Evolutionary conservation across 2,888 invertebrate genomes (phyloP).

Genomic region (Phyllotreta cruciferae): DNA sequence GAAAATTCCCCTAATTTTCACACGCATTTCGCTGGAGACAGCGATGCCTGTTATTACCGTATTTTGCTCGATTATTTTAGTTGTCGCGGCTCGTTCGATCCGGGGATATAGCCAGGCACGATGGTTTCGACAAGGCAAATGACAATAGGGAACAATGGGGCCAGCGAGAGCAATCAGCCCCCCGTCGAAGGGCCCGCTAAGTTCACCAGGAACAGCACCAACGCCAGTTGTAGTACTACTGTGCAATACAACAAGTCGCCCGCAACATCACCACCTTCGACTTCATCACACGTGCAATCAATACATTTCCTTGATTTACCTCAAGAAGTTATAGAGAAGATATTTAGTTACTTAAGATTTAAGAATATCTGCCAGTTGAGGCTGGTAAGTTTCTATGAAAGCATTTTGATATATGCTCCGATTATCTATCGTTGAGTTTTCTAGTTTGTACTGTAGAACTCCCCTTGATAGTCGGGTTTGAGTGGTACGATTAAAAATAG

Average conservation of each 20-base stretch:
- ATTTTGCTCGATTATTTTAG: constrained; percentile 2
- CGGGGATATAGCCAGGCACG: constrained; percentile 42
- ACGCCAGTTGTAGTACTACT: constrained; percentile 41
- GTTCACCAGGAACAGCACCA: constrained; percentile 52
- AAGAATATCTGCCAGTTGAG: constrained; percentile 80
- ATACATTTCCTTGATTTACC: constrained; percentile 75
- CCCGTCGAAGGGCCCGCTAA: constrained; percentile 50
- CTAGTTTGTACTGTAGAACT: background rate
- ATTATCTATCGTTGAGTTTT: background rate
- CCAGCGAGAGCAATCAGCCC: constrained; percentile 51
- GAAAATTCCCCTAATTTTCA: too few relatives aligned
- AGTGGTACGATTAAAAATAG: too few relatives aligned
- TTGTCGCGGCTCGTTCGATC: too few relatives aligned
- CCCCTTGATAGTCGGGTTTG: too few relatives aligned
- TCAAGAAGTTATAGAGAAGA: constrained; percentile 80
- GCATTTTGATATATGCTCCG: constrained; percentile 1
- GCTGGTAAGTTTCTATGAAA: constrained; percentile 68
- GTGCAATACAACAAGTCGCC: constrained; percentile 43
- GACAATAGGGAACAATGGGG: constrained; percentile 61
- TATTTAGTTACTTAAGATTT: constrained; percentile 76
- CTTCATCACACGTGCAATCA: constrained; percentile 45
- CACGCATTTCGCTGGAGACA: too few relatives aligned
- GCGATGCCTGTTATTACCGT: constrained; percentile 7
- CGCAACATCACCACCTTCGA: constrained; percentile 43
- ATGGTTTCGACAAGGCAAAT: constrained; percentile 67